phyloP scores from a whole-genome alignment of 2,113 vertebrate genomes.

The Vulpes vulpes region DNA sequence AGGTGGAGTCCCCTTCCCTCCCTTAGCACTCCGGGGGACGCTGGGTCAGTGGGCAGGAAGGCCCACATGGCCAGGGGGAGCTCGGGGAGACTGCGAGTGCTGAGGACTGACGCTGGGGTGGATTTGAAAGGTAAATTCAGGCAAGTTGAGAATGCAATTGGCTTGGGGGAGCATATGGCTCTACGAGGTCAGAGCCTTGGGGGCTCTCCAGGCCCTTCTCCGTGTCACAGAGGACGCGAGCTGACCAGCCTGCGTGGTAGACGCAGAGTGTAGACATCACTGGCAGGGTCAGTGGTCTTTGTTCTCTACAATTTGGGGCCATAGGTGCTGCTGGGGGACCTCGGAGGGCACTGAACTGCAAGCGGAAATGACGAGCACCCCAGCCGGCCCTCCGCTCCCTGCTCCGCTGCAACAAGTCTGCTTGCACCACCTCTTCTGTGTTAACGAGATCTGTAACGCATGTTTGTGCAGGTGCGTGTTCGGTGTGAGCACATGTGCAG shows the following conservation, averaged over 20 bases:
- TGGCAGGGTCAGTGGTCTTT: no score
- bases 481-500: no score
- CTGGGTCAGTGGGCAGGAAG: background rate
- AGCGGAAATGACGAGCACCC: background rate
- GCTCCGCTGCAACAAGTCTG: background rate
- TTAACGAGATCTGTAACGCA: background rate
- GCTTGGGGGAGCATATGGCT: fast-evolving
- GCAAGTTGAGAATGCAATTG: fast-evolving
- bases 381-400: fast-evolving
- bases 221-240: fast-evolving
- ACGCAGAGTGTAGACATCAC: background rate
- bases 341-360: background rate
- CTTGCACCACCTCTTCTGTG: background rate
- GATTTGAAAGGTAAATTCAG: background rate
- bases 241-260: background rate
- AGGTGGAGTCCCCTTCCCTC: background rate
- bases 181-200: no score
- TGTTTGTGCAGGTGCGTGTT: background rate
- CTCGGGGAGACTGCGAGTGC: background rate
- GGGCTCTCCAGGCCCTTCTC: background rate
- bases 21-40: background rate
- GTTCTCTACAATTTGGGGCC: background rate
- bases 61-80: no score
- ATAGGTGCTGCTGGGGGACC: fast-evolving
- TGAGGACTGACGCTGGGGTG: fast-evolving